These are phyloP conservation scores for Mythimna albipuncta DNA, from an alignment of 2,888 invertebrate genomes.

Conservation along the genomic window DNA sequence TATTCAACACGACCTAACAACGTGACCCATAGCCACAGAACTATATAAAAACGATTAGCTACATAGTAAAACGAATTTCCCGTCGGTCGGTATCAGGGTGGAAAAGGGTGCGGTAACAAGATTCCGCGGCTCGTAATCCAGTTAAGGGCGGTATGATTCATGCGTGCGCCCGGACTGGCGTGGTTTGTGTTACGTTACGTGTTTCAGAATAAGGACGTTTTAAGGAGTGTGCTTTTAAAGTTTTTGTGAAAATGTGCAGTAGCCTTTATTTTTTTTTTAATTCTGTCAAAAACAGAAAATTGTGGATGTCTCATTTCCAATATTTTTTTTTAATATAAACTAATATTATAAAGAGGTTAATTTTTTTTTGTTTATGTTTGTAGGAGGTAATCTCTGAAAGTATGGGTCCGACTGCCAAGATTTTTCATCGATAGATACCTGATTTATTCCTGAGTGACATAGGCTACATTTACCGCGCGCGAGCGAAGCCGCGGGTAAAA, in stretches of 20 bases:
- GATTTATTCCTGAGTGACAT: too few species aligned
- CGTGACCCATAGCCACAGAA: constrained; percentile 46
- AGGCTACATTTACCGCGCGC: too few species aligned
- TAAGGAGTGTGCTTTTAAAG: not conserved
- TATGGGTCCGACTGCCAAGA: too few species aligned
- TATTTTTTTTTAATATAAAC: too few species aligned
- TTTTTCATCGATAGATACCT: too few species aligned
- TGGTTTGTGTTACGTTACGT: constrained; percentile 54
- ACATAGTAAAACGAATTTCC: constrained; percentile 68
- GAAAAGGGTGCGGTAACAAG: constrained; percentile 88
- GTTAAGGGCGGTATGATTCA: constrained; percentile 87
- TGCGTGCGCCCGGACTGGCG: constrained; percentile 70
- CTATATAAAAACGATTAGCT: constrained; percentile 74
- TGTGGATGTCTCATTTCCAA: too few species aligned
- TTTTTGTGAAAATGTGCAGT: constrained; percentile 3
- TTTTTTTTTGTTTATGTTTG: too few species aligned
- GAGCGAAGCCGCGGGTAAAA: too few species aligned
- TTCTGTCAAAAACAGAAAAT: too few species aligned
- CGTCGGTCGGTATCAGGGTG: constrained; percentile 80
- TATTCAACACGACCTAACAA: constrained; percentile 33
- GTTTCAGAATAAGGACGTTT: constrained; percentile 41
- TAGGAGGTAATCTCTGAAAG: too few species aligned
- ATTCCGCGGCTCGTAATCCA: constrained; percentile 84
- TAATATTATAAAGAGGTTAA: too few species aligned
- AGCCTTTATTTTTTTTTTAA: not conserved